Percentiles rank a stretch among this genome's conserved stretches.
These are phyloP conservation scores for Phataginus tetradactyla DNA, from an alignment of 2,797 vertebrate genomes.

Conservation along the genomic window DNA sequence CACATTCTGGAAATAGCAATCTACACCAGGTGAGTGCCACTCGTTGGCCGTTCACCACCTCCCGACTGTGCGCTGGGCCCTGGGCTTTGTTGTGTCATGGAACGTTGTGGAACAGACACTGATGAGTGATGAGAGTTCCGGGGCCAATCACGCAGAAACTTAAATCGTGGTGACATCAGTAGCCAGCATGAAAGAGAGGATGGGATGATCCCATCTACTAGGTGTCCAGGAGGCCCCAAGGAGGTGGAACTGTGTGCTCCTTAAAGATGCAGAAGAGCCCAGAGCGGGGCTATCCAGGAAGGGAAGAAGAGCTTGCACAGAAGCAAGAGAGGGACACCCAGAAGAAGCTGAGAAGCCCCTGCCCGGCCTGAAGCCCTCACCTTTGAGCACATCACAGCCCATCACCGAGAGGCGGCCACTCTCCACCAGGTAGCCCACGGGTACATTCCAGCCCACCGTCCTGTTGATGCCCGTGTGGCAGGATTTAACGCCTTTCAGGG, in stretches of 20 bases:
- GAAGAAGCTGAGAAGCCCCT: accelerated
- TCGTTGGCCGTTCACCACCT: background rate
- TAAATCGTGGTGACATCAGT: background rate
- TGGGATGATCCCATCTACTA: accelerated
- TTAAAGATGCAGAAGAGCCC: background rate
- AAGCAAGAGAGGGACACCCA: background rate
- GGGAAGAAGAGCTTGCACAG: background rate
- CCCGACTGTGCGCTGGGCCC: background rate
- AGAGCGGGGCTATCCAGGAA: background rate
- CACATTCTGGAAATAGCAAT: background rate
- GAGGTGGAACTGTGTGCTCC: background rate
- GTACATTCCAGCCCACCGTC: conserved; percentile 95
- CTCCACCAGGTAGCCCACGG: conserved; percentile 92
- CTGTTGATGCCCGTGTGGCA: conserved; percentile 95
- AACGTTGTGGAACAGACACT: background rate
- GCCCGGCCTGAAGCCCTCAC: conserved; percentile 80
- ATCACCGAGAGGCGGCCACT: conserved; percentile 92
- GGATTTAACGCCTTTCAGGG: conserved; percentile 88
- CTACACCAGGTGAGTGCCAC: background rate
- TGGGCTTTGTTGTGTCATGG: background rate
- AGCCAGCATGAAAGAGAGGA: background rate
- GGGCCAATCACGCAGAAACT: background rate
- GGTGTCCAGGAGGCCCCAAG: background rate
- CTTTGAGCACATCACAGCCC: conserved; percentile 90
- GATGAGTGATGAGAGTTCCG: too few species aligned